Conservation (phyloP, 1,140 invertebrate genomes). For the Brachionus calyciflorus region DNA sequence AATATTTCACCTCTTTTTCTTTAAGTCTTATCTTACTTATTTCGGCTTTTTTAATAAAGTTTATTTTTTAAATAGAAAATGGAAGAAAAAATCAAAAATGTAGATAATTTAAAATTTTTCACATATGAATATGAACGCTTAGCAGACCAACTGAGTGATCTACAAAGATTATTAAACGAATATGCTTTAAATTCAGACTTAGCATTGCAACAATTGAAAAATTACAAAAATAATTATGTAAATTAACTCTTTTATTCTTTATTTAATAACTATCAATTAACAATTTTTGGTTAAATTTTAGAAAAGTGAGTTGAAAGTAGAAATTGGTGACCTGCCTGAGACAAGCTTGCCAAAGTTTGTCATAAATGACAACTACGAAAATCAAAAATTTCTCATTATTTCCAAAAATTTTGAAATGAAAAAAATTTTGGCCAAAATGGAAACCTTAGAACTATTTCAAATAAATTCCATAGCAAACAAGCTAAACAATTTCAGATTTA, state of each 20-base stretch:
- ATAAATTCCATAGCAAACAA: not conserved
- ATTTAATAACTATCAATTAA: no score
- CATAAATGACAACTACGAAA: constrained; percentile 27
- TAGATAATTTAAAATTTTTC: constrained; percentile 11
- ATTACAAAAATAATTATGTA: no score
- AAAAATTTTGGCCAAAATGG: not conserved
- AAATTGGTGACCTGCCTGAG: not conserved
- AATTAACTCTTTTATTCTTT: no score
- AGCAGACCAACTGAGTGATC: not conserved
- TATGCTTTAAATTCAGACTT: not conserved
- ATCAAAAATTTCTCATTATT: not conserved
- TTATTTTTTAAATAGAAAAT: not conserved
- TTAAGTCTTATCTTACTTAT: no score
- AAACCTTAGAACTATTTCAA: constrained; percentile 11
- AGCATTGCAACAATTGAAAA: not conserved
- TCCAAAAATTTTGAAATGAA: not conserved
- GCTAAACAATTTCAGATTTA: not conserved
- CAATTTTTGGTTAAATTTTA: no score
- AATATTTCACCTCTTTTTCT: no score
- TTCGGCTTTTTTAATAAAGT: no score
- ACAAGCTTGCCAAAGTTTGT: not conserved
- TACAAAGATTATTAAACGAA: not conserved
- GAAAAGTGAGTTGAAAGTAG: no score
- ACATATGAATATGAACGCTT: constrained; percentile 12
- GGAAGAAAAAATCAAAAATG: constrained; percentile 1